These are phyloP conservation scores for Cherax quadricarinatus DNA, from an alignment of 1,140 invertebrate genomes.

Conservation along the genomic window DNA sequence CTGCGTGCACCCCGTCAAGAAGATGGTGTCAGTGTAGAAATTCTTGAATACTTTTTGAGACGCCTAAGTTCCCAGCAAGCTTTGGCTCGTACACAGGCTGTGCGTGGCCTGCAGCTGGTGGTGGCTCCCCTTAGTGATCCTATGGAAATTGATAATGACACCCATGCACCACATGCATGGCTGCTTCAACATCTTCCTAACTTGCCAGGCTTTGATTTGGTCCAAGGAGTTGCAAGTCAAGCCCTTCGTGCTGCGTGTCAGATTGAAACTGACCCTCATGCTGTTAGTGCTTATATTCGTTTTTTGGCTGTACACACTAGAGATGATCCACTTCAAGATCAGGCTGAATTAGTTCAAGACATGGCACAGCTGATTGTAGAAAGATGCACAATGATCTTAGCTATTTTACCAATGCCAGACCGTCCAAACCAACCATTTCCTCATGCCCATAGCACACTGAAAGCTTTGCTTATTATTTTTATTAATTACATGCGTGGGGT, in stretches of 20 bases:
- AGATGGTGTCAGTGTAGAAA: constrained; percentile 82
- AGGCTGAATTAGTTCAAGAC: constrained; percentile 81
- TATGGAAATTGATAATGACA: constrained; percentile 76
- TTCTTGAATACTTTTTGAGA: constrained; percentile 94
- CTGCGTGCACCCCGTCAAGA: constrained; percentile 79
- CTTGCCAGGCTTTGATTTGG: constrained; percentile 74
- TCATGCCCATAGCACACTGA: constrained; percentile 82
- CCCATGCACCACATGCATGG: constrained; percentile 81
- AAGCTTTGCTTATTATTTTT: constrained; percentile 88
- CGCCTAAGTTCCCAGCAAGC: constrained; percentile 89
- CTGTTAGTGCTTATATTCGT: constrained; percentile 92
- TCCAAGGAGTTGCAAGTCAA: constrained; percentile 77
- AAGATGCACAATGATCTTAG: constrained; percentile 90
- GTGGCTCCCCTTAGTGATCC: constrained; percentile 77
- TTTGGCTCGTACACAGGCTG: constrained; percentile 86
- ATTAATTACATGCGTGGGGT: constrained; percentile 86
- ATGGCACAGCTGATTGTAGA: constrained; percentile 95
- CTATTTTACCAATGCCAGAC: constrained; percentile 84
- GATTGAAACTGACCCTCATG: constrained; percentile 90
- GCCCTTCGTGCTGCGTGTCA: constrained; percentile 89
- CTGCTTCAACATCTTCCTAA: constrained; percentile 83
- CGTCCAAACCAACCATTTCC: constrained; percentile 75
- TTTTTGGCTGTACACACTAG: constrained; percentile 88
- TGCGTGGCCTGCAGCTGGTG: constrained; percentile 84
- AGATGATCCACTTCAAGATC: constrained; percentile 81